phyloP scores from a whole-genome alignment of 2,888 invertebrate genomes.

The Cosmia trapezina region DNA sequence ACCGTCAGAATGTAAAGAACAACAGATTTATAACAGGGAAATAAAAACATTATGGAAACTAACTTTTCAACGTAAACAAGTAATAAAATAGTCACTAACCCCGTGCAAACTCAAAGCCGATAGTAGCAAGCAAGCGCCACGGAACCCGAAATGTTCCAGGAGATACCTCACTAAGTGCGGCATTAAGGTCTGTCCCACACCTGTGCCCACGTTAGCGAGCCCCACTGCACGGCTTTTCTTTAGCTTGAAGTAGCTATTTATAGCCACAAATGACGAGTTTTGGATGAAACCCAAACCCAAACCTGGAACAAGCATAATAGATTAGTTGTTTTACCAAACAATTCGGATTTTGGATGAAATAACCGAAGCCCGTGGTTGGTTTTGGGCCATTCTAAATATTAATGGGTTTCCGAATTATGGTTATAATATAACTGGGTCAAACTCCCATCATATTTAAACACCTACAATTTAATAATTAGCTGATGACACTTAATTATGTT shows the following conservation, averaged over 20 bases:
- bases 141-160: conserved; percentile 92
- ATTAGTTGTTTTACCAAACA: conserved; percentile 51
- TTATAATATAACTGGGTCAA: conserved; percentile 13
- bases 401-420: conserved; percentile 26
- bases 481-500: not conserved
- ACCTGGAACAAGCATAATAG: conserved; percentile 83
- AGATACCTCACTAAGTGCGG: conserved; percentile 93
- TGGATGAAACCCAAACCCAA: conserved; percentile 93
- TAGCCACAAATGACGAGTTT: conserved; percentile 93
- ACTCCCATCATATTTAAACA: conserved; percentile 1
- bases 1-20: not conserved
- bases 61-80: conserved; percentile 21
- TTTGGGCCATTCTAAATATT: conserved; percentile 45
- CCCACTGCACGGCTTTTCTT: conserved; percentile 94
- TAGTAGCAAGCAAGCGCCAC: conserved; percentile 91
- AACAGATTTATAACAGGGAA: not conserved
- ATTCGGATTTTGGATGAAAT: conserved; percentile 32
- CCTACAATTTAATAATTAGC: not conserved
- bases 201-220: conserved; percentile 93
- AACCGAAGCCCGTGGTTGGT: conserved; percentile 18
- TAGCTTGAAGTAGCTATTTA: conserved; percentile 93
- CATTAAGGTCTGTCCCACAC: conserved; percentile 93
- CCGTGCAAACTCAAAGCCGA: conserved; percentile 92
- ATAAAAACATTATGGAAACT: not conserved
- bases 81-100: conserved; percentile 82